Evolutionary conservation across 2,888 invertebrate species (phyloP).

Genomic region (Liodrosophila aerea): DNA sequence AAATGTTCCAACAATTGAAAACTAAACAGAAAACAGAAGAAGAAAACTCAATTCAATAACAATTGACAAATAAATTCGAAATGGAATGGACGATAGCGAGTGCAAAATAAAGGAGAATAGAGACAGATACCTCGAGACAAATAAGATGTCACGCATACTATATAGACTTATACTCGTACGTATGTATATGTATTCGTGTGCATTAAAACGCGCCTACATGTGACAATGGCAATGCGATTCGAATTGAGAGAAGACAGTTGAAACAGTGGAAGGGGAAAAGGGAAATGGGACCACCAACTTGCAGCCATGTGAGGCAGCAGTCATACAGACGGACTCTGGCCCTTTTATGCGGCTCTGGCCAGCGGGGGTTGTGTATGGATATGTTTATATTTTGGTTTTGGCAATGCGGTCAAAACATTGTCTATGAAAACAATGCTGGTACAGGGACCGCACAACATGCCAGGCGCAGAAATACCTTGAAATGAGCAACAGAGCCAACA

Average conservation of each 20-base stretch:
- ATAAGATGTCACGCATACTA: constrained; percentile 69
- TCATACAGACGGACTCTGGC: constrained; percentile 2
- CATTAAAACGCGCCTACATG: neutral
- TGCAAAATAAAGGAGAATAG: neutral
- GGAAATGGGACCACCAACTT: constrained; percentile 14
- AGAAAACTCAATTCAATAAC: constrained; percentile 52
- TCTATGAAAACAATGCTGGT: constrained; percentile 66
- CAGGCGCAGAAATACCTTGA: constrained; percentile 59
- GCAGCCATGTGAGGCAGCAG: constrained; percentile 7
- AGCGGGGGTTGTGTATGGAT: constrained; percentile 36
- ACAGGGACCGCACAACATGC: constrained; percentile 65
- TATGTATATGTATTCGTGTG: neutral
- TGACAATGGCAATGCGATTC: constrained; percentile 21
- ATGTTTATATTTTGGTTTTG: constrained; percentile 75
- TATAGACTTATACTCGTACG: neutral
- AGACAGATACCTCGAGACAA: constrained; percentile 30
- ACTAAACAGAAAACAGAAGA: constrained; percentile 42
- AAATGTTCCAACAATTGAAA: constrained; percentile 28
- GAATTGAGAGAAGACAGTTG: constrained; percentile 10
- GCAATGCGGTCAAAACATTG: constrained; percentile 81
- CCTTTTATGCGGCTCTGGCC: constrained; percentile 22
- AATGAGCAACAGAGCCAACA: constrained; percentile 59
- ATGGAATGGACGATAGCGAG: constrained; percentile 43
- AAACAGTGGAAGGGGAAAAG: neutral
- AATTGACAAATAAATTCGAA: constrained; percentile 52